These are phyloP conservation scores for Eubucco bourcierii DNA, from an alignment of 2,113 vertebrate species.

Conservation along the genomic window DNA sequence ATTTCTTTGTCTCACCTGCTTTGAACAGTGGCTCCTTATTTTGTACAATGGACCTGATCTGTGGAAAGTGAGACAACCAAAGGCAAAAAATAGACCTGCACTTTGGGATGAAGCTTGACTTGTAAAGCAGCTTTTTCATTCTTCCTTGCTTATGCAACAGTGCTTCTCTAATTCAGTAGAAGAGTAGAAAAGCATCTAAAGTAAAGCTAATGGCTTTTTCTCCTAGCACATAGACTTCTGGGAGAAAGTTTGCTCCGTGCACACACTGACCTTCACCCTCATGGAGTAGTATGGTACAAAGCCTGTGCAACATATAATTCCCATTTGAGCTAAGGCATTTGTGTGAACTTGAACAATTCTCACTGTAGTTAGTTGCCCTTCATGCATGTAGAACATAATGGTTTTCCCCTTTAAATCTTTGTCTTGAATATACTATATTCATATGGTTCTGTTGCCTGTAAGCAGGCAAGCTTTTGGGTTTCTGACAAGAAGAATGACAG, in stretches of 20 bases:
- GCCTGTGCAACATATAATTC: not conserved
- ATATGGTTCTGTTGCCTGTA: not conserved
- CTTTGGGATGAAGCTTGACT: not conserved
- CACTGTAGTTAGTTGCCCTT: accelerated
- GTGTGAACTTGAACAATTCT: not conserved
- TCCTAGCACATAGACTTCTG: not conserved
- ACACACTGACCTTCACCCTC: not conserved
- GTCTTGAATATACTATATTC: not conserved
- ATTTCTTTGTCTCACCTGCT: not conserved
- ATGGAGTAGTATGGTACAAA: not conserved
- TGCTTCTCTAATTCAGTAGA: not conserved
- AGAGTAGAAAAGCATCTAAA: not conserved
- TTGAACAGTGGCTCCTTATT: not conserved
- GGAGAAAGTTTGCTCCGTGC: not conserved
- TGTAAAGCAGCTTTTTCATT: not conserved
- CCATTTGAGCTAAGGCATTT: not conserved
- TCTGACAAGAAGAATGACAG: not conserved
- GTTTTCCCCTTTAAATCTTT: not conserved
- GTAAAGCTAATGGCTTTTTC: slow-evolving; percentile 26
- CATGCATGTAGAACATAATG: not conserved
- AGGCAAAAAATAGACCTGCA: not conserved
- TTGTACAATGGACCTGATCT: not conserved
- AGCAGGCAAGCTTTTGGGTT: not conserved
- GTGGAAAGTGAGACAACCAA: not conserved
- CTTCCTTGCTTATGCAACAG: not conserved